Base-by-base conservation (phyloP, 2,797 vertebrate genomes). In the Prunella strophiata region DNA sequence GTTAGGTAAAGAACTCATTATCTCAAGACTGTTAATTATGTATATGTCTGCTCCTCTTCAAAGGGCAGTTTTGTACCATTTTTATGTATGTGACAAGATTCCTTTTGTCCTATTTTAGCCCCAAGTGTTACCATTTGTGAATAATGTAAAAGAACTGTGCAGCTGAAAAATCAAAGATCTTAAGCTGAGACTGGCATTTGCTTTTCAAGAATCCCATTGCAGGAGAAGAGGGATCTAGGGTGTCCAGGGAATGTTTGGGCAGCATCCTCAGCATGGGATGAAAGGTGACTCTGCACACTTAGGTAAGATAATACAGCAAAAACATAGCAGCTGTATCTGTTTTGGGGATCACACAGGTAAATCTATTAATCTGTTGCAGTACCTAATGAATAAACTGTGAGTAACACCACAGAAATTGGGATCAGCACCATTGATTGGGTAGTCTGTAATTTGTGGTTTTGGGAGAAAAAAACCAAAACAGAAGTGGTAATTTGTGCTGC, bases 181-280 rank as follows among this genome's bases (percentile, higher is more conserved):
- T 74, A 70, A 38, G 12, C 63, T 55, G 80, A 74, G 77, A n/a
- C 72, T 93, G 43, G 13, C 11, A 5, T 94, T 76, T 87, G 32
- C 61, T 97, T 93, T 91, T 81, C 29, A 38, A 85, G 87, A 92
- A 55, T 91, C 85, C 5, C 16, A 5, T 34, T 88, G 29, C 34
- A n/a, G 16, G 40, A 73, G 48, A 75, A 78, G 40, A 78, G n/a
- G 40, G 18, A 67, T 54, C n/a, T 32, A 50, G n/a, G 36, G 20
- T 52, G 42, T n/a, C 34, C n/a, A 30, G 57, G 42, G 36, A 72
- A 30, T 2, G 0, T 63, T 63, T 50, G 87, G 65, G 23, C 34
- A 79, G 59, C 29, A 57, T 80, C 21, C 36, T 59, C 27, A 71
- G 55, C 19, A 9, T 11, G 50, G 21, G 48, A 30, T 50, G 16